phyloP scores from a whole-genome alignment of 2,888 invertebrate genomes.

The Sinohyriopsis cumingii region DNA sequence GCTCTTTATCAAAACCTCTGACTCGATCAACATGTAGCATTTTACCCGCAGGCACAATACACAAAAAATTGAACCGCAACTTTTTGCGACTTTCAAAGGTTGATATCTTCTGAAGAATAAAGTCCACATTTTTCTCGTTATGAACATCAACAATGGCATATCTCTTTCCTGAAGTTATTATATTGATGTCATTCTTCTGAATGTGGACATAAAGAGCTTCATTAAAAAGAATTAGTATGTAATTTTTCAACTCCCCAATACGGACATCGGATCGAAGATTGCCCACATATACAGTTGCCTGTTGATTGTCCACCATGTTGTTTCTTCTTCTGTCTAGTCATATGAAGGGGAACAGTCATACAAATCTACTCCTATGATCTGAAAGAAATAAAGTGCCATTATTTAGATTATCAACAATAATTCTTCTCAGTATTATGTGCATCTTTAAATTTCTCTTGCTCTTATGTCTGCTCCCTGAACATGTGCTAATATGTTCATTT shows the following conservation, averaged over 20 bases:
- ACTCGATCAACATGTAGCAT: slow-evolving; percentile 31
- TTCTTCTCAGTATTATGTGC: too few relatives aligned
- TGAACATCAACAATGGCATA: slow-evolving; percentile 47
- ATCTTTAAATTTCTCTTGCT: too few relatives aligned
- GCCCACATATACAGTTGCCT: slow-evolving; percentile 44
- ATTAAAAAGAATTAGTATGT: slow-evolving; percentile 34
- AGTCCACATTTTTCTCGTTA: slow-evolving; percentile 36
- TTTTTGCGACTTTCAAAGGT: slow-evolving; percentile 32
- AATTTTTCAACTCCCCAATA: slow-evolving; percentile 34
- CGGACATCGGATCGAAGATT: slow-evolving; percentile 35
- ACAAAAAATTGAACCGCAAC: slow-evolving; percentile 34
- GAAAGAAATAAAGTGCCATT: too few relatives aligned
- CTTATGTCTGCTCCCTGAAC: too few relatives aligned
- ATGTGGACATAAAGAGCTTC: slow-evolving; percentile 23
- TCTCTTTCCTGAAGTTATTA: slow-evolving; percentile 31
- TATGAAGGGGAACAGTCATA: too few relatives aligned
- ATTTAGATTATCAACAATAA: too few relatives aligned
- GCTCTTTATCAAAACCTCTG: slow-evolving; percentile 33
- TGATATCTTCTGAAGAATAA: slow-evolving; percentile 26
- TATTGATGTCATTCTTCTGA: slow-evolving; percentile 29
- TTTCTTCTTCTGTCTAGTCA: too few relatives aligned
- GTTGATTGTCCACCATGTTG: slow-evolving; percentile 1
- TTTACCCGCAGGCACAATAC: slow-evolving; percentile 22
- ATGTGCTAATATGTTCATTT: too few relatives aligned
- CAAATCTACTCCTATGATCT: too few relatives aligned